These are phyloP conservation scores for Pediacus dermestoides DNA, from an alignment of 2,888 invertebrate species.

Conservation along the genomic window DNA sequence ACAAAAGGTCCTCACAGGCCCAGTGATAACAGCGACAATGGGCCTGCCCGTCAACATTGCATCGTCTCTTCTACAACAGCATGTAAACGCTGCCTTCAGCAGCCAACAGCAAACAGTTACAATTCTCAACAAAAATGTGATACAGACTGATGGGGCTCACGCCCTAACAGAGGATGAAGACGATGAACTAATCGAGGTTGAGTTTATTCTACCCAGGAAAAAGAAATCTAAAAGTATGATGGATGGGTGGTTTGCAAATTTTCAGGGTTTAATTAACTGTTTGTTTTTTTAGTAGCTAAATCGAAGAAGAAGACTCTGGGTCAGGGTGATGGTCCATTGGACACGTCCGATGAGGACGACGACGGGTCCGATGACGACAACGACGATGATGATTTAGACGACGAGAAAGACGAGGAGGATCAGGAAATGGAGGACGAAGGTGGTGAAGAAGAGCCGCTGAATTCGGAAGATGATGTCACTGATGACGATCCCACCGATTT, in stretches of 20 bases:
- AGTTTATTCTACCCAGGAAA: slow-evolving; percentile 31
- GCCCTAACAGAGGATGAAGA: slow-evolving; percentile 33
- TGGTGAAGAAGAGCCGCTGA: slow-evolving; percentile 76
- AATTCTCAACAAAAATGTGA: slow-evolving; percentile 28
- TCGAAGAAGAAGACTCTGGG: too few species aligned
- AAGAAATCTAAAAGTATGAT: too few species aligned
- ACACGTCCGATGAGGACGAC: slow-evolving; percentile 71
- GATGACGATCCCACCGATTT: slow-evolving; percentile 93
- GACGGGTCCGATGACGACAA: slow-evolving; percentile 64
- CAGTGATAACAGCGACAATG: slow-evolving; percentile 86
- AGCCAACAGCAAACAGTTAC: slow-evolving; percentile 35
- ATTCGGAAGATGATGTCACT: slow-evolving; percentile 96
- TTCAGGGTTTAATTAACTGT: too few species aligned
- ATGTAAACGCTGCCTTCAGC: slow-evolving; percentile 72
- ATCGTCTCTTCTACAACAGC: slow-evolving; percentile 80
- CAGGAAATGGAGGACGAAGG: slow-evolving; percentile 51
- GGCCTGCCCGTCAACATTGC: slow-evolving; percentile 79
- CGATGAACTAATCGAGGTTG: slow-evolving; percentile 51
- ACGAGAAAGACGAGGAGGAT: slow-evolving; percentile 61
- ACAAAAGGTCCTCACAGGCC: slow-evolving; percentile 74
- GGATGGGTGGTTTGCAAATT: too few species aligned
- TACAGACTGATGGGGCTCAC: slow-evolving; percentile 35
- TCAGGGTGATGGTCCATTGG: slow-evolving; percentile 58
- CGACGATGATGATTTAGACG: slow-evolving; percentile 62
- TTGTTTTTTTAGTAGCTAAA: too few species aligned